phyloP scores from a whole-genome alignment of 2,888 invertebrate species.

The Cerastis leucographa region DNA sequence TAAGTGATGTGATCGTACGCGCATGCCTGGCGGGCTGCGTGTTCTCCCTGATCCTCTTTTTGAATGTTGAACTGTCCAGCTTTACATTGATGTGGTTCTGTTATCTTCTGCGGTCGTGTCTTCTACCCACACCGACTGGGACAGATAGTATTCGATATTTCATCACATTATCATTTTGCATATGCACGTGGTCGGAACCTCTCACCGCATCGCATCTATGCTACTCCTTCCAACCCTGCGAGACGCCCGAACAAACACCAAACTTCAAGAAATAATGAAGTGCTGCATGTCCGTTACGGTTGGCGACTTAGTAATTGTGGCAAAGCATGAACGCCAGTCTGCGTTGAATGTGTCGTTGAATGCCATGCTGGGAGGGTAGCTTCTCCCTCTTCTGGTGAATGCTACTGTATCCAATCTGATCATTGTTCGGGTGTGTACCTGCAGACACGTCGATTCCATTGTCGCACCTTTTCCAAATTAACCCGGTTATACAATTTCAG shows the following conservation, averaged over 20 bases:
- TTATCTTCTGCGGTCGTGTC: constrained; percentile 82
- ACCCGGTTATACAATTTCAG: constrained; percentile 54
- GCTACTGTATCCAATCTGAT: constrained; percentile 57
- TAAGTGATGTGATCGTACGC: constrained; percentile 89
- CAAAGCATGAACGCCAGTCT: constrained; percentile 81
- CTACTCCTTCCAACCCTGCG: constrained; percentile 78
- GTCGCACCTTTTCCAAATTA: constrained; percentile 62
- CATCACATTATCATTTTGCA: constrained; percentile 81
- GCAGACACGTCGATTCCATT: constrained; percentile 63
- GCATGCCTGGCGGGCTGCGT: constrained; percentile 81
- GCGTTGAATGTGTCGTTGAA: constrained; percentile 71
- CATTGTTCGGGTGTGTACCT: constrained; percentile 65
- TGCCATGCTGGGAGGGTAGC: constrained; percentile 69
- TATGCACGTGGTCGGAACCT: constrained; percentile 84
- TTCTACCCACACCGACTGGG: constrained; percentile 85
- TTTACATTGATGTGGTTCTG: constrained; percentile 84
- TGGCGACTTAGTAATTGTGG: constrained; percentile 71
- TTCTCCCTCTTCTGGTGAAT: constrained; percentile 63
- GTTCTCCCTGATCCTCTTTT: constrained; percentile 78
- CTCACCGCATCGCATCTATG: constrained; percentile 80
- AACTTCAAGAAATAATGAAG: constrained; percentile 78
- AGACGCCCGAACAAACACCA: constrained; percentile 69
- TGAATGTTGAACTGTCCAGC: constrained; percentile 85
- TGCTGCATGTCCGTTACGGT: constrained; percentile 80
- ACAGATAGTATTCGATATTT: constrained; percentile 82